phyloP scores from a whole-genome alignment of 2,888 invertebrate species.

The Drosophila mimetica region DNA sequence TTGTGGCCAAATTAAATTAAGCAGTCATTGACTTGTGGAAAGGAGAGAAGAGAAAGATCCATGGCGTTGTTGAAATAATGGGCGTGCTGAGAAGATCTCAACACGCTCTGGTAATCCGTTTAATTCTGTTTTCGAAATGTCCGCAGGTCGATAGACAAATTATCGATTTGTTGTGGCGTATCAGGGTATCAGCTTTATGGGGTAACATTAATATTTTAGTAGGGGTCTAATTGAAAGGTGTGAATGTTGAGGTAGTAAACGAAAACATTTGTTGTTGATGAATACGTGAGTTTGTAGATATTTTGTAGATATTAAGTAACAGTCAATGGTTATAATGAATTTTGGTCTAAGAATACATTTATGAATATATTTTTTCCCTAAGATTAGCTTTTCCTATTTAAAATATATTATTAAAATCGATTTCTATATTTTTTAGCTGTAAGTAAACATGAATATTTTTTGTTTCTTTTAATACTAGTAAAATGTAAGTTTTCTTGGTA shows the following conservation, averaged over 20 bases:
- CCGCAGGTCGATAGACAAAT: slow-evolving; percentile 8
- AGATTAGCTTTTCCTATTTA: no score
- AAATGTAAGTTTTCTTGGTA: neutral
- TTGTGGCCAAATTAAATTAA: slow-evolving; percentile 74
- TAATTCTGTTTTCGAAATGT: slow-evolving; percentile 16
- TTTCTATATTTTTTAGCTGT: no score
- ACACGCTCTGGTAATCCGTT: slow-evolving; percentile 27
- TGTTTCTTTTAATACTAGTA: neutral
- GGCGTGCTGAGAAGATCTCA: slow-evolving; percentile 35
- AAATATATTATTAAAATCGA: no score
- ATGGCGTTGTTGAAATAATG: slow-evolving; percentile 19
- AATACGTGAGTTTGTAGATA: no score
- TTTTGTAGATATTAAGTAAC: no score
- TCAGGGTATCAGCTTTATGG: slow-evolving; percentile 9
- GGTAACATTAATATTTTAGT: slow-evolving; percentile 7
- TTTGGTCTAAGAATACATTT: no score
- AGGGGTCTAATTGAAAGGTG: slow-evolving; percentile 17
- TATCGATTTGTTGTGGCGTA: slow-evolving; percentile 21
- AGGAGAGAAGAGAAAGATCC: slow-evolving; percentile 23
- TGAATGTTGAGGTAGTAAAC: slow-evolving; percentile 1
- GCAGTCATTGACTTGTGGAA: slow-evolving; percentile 72
- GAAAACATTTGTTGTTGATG: no score
- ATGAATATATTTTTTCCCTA: no score
- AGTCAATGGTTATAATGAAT: no score
- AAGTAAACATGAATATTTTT: no score